phyloP scores from a whole-genome alignment of 1,140 invertebrate genomes.

The Platyscapa corneri region DNA sequence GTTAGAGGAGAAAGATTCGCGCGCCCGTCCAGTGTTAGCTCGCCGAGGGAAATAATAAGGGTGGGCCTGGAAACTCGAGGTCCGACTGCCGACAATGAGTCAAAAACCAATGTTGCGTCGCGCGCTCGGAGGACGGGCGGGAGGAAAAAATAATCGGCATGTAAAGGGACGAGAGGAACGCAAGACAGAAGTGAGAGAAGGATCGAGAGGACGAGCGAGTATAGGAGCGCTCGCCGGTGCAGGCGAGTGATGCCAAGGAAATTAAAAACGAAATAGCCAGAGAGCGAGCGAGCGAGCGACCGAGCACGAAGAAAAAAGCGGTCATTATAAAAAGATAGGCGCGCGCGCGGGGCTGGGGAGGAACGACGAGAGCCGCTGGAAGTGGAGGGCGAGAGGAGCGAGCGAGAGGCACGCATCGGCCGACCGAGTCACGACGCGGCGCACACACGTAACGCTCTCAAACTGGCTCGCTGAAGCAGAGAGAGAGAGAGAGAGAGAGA shows the following conservation, averaged over 20 bases:
- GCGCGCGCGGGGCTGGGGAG: constrained; percentile 19
- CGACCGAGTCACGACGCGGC: background rate
- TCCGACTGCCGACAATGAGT: too few relatives aligned
- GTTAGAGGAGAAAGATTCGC: too few relatives aligned
- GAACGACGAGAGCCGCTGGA: background rate
- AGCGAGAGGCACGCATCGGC: constrained; percentile 14
- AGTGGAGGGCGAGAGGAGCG: background rate
- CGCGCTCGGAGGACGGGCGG: too few relatives aligned
- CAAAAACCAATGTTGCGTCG: background rate
- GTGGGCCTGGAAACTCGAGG: too few relatives aligned
- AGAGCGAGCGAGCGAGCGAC: too few relatives aligned
- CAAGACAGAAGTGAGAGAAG: constrained; percentile 43
- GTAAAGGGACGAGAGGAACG: background rate
- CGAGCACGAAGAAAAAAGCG: background rate
- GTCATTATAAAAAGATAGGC: constrained; percentile 28
- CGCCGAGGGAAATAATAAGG: too few relatives aligned
- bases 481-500: too few relatives aligned
- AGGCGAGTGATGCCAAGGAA: constrained; percentile 9
- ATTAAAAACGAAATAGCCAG: background rate
- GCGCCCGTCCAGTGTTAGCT: too few relatives aligned
- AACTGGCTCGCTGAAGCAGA: too few relatives aligned
- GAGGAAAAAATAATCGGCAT: constrained; percentile 3
- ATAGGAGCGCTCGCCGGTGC: background rate
- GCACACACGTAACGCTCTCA: background rate
- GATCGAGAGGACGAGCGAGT: background rate